phyloP scores from a whole-genome alignment of 1,140 invertebrate genomes.

The Tetramorium alpestre region DNA sequence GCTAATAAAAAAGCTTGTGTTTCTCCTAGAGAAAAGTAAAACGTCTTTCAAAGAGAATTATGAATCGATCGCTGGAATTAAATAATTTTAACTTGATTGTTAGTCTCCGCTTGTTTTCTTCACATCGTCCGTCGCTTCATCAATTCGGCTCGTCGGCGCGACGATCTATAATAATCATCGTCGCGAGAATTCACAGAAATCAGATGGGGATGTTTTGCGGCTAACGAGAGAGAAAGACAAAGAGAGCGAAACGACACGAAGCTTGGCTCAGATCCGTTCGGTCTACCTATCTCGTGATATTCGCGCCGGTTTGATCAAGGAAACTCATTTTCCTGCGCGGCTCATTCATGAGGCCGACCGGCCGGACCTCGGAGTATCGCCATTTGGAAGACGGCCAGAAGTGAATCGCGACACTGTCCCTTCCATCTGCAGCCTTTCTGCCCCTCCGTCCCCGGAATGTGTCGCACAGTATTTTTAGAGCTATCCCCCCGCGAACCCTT shows the following conservation, averaged over 20 bases:
- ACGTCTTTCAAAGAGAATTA: neutral
- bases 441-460: slow-evolving; percentile 62
- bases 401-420: slow-evolving; percentile 73
- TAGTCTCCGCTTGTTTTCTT: neutral
- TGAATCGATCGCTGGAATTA: neutral
- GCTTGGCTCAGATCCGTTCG: slow-evolving; percentile 51
- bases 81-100: slow-evolving; percentile 9
- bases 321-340: slow-evolving; percentile 46
- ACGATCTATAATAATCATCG: slow-evolving; percentile 56
- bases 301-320: slow-evolving; percentile 19
- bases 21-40: neutral
- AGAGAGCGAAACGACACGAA: neutral
- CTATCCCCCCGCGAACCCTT: slow-evolving; percentile 33
- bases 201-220: neutral
- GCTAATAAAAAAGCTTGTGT: neutral
- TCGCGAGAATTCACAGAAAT: slow-evolving; percentile 12
- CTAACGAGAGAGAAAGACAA: slow-evolving; percentile 8
- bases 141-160: slow-evolving; percentile 18
- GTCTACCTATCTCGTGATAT: slow-evolving; percentile 38
- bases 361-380: slow-evolving; percentile 22
- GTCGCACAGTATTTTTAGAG: slow-evolving; percentile 75
- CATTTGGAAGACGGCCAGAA: slow-evolving; percentile 72
- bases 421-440: slow-evolving; percentile 64
- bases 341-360: slow-evolving; percentile 66
- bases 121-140: neutral